Percentiles rank a stretch among this genome's conserved stretches.
These are phyloP conservation scores for Habrosyne pyritoides DNA, from an alignment of 2,888 invertebrate species.

Conservation along the genomic window DNA sequence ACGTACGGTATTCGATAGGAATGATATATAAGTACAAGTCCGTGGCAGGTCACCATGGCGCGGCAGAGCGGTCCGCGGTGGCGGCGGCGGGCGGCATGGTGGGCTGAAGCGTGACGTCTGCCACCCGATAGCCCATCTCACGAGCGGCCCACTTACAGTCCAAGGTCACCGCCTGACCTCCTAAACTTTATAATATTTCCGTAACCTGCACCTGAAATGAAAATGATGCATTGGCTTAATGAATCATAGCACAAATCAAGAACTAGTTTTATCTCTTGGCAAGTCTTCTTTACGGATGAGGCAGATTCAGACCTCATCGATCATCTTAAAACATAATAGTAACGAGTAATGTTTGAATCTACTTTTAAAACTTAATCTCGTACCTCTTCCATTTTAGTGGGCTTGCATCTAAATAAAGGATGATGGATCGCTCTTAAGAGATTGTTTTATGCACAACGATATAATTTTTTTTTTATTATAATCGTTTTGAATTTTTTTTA, in stretches of 20 bases:
- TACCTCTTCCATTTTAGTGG: no score
- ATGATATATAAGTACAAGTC: background rate
- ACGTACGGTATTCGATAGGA: background rate
- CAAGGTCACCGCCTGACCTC: constrained; percentile 81
- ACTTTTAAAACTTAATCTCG: no score
- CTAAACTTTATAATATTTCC: constrained; percentile 66
- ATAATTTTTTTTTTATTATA: no score
- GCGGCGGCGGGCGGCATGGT: constrained; percentile 40
- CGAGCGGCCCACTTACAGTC: constrained; percentile 77
- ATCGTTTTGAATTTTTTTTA: no score
- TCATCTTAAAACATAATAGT: no score
- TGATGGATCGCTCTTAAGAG: background rate
- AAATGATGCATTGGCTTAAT: background rate
- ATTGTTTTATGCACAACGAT: no score
- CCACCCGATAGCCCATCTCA: constrained; percentile 82
- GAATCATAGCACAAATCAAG: background rate
- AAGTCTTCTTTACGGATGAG: background rate
- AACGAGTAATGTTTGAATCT: no score
- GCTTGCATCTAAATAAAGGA: background rate
- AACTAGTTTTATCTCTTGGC: background rate
- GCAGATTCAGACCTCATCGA: background rate
- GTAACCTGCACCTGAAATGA: constrained; percentile 52
- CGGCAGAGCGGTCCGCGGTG: constrained; percentile 29
- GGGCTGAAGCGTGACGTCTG: constrained; percentile 78
- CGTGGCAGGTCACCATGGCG: constrained; percentile 18